Evolutionary conservation across 1,140 invertebrate genomes (phyloP), one percentile per base, ranked within the genome.

Genomic region (Adoxophyes honmai): DNA sequence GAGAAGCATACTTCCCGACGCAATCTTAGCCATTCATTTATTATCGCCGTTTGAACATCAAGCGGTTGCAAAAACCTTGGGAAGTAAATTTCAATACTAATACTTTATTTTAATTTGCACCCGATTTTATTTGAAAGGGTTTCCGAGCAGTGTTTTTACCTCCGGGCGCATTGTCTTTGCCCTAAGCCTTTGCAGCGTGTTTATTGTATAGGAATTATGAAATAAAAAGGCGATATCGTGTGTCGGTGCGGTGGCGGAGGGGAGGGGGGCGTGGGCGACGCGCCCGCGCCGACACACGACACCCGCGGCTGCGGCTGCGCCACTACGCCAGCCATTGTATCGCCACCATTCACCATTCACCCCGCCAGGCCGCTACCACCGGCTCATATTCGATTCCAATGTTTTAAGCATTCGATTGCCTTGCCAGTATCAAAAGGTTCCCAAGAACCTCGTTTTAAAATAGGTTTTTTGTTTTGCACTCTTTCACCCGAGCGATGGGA

Each of bases 331-430:
- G 57, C 64, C 73, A 76, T 83, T 83, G 80, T 81, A 52, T 57
- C 60, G 59, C 60, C 70, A 59, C 70, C 64, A 81, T 75, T 76
- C 78, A 75, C 73, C 55, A 48, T 33, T 48, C 42, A 48, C 42
- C 42, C 42, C 28, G 16, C 11, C 16, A 48, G 6, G 21, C 75
- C 66, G 65, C 64, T 59, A 55, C 68, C 68, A 65, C 62, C 56
- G 51, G 65, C 76, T 76, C 70, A 70, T 78, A 86, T 85, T 83
- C 76, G 68, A 86, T 86, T 83, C 76, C 78, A 84, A 77, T 83
- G 77, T 83, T 86, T 86, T 81, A 86, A 86, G 77, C 73, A 88
- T 88, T 88, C 85, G 85, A 88, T 88, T 88, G 81, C 85, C 75
- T 78, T 70, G 66, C 72, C 64, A 72, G 62, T 70, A 76, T 80